Base-by-base conservation (phyloP, 2,888 invertebrate species). In the Rhingia rostrata region DNA sequence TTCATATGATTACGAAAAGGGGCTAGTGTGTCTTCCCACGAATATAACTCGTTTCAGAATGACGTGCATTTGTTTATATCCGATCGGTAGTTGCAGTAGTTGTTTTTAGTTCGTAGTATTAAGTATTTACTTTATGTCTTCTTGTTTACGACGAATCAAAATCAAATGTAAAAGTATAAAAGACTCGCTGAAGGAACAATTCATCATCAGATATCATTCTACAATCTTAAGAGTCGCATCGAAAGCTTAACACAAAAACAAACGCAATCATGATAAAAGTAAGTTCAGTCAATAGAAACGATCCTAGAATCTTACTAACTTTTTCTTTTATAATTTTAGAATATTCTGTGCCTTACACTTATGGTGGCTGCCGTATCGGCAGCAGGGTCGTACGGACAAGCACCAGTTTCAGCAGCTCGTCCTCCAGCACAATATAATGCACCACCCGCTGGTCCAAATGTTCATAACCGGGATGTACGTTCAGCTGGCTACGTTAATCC, bases 231-330 rank as follows among this genome's bases (percentile, higher is more conserved):
- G 43, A 63, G 10, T 14, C 12, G 58, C 47, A n/a, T 35, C 14
- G 22, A 60, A 35, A 9, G 4, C 6, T 45, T 10, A 12, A 4
- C 49, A 49, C 9, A 54, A 33, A 33, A 33, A 66, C 6, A 41
- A 47, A 54, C 6, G 0, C 3, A 54, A 53, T 43, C 37, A 64
- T 56, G 14, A 79, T 79, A 70, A 79, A 79, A 49, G 78, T 64
- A 72, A 78, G 60, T 12, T 33, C 6, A 6, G 4, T 6, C 1
- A 22, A 22, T 22, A 22, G 22, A 22, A 22, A 4, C 10, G 35
- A 45, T 12, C 12, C 6, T 14, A 14, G 7, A 14, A 22, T 14
- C 22, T 14, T 6, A 22, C 22, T 22, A 22, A 22, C 22, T 22
- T 22, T 2, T 22, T 22, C 22, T 22, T 2, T 22, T 22, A 22